Base-by-base conservation (phyloP, 2,797 vertebrate species). In the Adrianichthys oophorus region DNA sequence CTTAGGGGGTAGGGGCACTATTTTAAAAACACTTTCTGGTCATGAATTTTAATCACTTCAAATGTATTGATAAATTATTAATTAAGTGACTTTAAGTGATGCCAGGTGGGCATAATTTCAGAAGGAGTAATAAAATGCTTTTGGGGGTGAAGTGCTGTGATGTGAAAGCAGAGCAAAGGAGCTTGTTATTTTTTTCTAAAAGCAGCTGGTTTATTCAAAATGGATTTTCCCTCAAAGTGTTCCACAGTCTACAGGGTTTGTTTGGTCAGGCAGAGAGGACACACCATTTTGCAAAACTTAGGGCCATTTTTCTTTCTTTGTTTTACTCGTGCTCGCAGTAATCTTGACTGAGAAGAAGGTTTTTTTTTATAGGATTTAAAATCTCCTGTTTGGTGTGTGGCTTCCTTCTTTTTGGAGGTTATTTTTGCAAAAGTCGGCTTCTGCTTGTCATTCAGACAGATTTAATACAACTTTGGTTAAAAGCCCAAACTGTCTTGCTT, bases 21-120 rank as follows among this genome's bases (percentile, higher is more conserved):
- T 92, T 92, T 91, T 89, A 90, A 91, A 93, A 92, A 91, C 91
- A 90, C 86, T 91, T 92, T 91, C 89, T 86, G 84, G 85, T 90
- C 90, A 93, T 93, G 89, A 93, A 93, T 92, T 91, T 93, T 92
- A 92, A 93, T 92, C 88, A 91, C 86, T 86, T 87, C 80, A 91
- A 92, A 91, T 92, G 84, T 91, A 92, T 90, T 86, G 87, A 92
- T 93, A 89, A 90, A 93, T 92, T 91, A 93, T 93, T 92, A 92
- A 93, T 91, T 90, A 91, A 89, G 88, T 89, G 89, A 91, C 89
- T 90, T 88, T 90, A 92, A 92, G 90, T 90, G 90, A 88, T 87
- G 87, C 89, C 91, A 92, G 91, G 90, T 92, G 91, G 91, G 88
- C 86, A 90, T 90, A 82, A 89, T 92, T 92, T 91, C 86, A 86